phyloP scores from a whole-genome alignment of 2,888 invertebrate species.

The Plagodis dolabraria region DNA sequence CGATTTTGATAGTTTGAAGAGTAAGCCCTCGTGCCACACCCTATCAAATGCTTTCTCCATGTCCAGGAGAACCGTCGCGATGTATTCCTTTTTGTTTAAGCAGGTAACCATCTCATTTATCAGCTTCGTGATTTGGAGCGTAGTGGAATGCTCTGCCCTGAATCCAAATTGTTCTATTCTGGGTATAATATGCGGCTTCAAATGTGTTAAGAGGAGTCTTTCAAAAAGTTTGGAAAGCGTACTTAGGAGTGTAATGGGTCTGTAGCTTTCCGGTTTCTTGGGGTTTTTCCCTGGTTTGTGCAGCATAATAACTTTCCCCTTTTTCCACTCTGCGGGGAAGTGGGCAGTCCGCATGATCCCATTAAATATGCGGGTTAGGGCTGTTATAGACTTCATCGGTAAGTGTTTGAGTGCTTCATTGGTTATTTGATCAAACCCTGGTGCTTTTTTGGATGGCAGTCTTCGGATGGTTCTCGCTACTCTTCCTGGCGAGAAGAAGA shows the following conservation, averaged over 20 bases:
- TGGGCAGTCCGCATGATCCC: neutral
- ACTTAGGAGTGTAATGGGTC: neutral
- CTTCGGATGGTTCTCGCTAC: neutral
- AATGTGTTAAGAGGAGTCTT: neutral
- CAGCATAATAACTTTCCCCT: constrained; percentile 28
- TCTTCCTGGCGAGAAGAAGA: constrained; percentile 1
- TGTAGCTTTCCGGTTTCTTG: no score
- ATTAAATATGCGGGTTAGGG: neutral
- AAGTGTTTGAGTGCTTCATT: neutral
- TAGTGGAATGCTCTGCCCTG: constrained; percentile 36
- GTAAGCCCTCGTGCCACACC: constrained; percentile 47
- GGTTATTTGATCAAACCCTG: neutral
- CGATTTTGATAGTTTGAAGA: constrained; percentile 36
- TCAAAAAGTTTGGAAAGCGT: constrained; percentile 4
- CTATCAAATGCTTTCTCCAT: constrained; percentile 41
- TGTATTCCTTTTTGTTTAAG: constrained; percentile 28
- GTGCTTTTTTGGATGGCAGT: neutral
- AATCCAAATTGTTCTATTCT: constrained; percentile 3
- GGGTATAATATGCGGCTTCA: neutral
- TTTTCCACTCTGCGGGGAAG: neutral
- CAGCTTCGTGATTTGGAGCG: constrained; percentile 40
- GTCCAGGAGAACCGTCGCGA: constrained; percentile 40
- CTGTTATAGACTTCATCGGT: neutral
- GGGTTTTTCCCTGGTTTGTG: constrained; percentile 22
- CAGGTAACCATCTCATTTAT: constrained; percentile 32